Evolutionary conservation across 2,888 invertebrate species (phyloP), one percentile per base, ranked within the genome.

Genomic region (Dusona sp.): DNA sequence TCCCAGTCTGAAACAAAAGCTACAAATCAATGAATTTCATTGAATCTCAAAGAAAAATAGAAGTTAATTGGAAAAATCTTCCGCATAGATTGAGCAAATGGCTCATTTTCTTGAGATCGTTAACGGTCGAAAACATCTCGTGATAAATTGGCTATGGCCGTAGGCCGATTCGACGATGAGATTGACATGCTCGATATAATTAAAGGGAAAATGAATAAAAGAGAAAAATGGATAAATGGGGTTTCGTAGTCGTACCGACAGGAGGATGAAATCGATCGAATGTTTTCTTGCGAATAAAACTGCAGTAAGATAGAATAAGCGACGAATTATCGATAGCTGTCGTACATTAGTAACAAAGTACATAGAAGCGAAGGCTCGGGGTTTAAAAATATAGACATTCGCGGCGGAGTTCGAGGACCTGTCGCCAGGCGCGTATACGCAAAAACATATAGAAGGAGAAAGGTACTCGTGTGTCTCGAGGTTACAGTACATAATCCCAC

Each of bases 401-500:
- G 45, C 13, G 51, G 79, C 22, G 22, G 45, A 70, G 86, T 74
- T 68, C 54, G 80, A 86, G 78, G 84, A 86, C 86, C 86, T 86
- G 86, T 86, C 86, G 83, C 70, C 81, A 73, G 70, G 72, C 65
- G 65, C 77, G 57, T 65, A 73, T 77, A 64, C 73, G 61, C 29
- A 61, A 61, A 67, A 64, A 61, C 68, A 22, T 74, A 51, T 57
- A 75, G 64, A 74, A 86, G 86, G 86, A 86, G 86, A 86, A 86
- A 86, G 86, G 86, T 70, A 48, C 19, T 22, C 38, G 85, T 64
- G 80, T 68, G 67, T 45, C 75, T 75, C 85, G 85, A 86, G 83
- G 85, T 83, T 86, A 85, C 82, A 77, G 70, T 64, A 64, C 65
- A 54, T 73, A 82, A 79, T 85, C 82, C 85, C 79, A 83, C 83